Conservation (phyloP, 2,113 vertebrate species). For the Kobus ellipsiprymnus region DNA sequence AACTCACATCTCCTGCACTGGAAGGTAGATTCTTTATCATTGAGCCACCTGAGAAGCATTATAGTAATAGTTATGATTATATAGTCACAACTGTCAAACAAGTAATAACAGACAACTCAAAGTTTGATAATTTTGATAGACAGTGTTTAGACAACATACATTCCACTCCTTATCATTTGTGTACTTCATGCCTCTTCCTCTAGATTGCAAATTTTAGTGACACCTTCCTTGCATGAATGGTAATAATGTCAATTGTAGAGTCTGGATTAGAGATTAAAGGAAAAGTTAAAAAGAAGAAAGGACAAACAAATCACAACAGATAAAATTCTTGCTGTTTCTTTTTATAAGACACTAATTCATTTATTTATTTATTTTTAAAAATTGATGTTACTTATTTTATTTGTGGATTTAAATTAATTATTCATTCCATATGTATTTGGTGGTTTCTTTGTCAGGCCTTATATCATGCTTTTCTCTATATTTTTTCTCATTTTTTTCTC, state of each 20-base stretch:
- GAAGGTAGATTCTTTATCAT: neutral
- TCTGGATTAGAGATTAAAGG: neutral
- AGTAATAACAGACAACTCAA: neutral
- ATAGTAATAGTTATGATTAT: neutral
- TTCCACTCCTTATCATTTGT: accelerated
- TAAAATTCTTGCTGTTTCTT: neutral
- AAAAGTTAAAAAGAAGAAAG: neutral
- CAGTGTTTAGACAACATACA: accelerated
- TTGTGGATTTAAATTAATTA: neutral
- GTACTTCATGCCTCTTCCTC: neutral
- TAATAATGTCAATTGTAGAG: neutral
- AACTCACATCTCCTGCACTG: neutral
- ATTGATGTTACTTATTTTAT: neutral
- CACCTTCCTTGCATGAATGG: neutral
- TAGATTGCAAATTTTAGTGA: neutral
- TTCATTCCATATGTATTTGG: neutral
- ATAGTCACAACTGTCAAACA: neutral
- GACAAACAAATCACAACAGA: neutral
- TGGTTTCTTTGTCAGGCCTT: neutral
- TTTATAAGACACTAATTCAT: neutral
- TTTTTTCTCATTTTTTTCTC: neutral
- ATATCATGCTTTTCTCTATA: neutral
- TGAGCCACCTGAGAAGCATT: neutral
- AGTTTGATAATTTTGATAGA: neutral
- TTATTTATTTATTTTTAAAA: neutral